Evolutionary conservation across 2,113 vertebrate genomes (phyloP), one percentile per base, ranked within the genome.

Genomic region (cat (Felis catus)): DNA sequence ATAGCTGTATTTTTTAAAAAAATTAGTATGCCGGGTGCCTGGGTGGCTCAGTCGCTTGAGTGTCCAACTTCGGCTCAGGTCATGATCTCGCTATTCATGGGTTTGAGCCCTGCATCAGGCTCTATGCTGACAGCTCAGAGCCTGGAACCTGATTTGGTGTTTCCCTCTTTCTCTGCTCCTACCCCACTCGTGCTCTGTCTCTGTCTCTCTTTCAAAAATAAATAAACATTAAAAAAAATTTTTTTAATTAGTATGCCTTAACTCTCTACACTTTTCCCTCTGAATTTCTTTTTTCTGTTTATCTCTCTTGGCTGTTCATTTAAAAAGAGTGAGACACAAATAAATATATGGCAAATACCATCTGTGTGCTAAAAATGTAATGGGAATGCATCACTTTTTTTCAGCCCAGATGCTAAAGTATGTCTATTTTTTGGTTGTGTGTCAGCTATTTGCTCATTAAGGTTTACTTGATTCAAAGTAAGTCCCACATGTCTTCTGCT

Each of bases 221-320:
- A 58, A 58, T 18, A 23, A 61, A 61, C 21, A 9, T 61, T 3
- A 61, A 61, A 61, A 61, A 61, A 23, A 61, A 0, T 61, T 21
- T 58, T 58, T 61, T 61, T 23, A 23, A 21, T 61, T 61, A 61
- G 21, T 68, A 84, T 97, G 15, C 4, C n/a, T 85, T 13, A 73
- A 3, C 45, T 91, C 5, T 53, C 31, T 92, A 12, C 6, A 70
- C 12, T 80, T 29, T 93, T 89, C 92, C 29, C 21, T 91, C 41
- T 66, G 41, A 82, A 31, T 93, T 95, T 92, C 25, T 89, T 89
- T 92, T 78, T 53, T 80, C 23, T 83, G 0, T 81, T 89, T 76
- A n/a, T 85, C 63, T 82, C 7, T 80, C 79, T 86, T 87, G 53
- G 8, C 16, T 96, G 5, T 87, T 96, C n/a, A 79, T 97, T 92